Evolutionary conservation across 2,113 vertebrate genomes (phyloP).

Genomic region (Hemichromis elongatus): DNA sequence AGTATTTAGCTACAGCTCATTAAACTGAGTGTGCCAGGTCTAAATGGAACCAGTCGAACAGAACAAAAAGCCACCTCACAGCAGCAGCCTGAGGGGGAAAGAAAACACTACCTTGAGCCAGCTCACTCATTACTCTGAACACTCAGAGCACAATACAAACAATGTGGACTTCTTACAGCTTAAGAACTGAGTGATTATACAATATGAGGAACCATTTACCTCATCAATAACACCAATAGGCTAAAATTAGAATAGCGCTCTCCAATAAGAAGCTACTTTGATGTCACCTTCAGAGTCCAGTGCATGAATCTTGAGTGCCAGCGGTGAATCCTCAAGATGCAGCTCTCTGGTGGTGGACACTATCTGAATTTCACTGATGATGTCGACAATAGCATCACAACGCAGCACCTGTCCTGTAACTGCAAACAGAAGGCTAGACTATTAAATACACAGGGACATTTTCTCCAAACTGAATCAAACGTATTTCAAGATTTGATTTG

Average conservation of each 20-base stretch:
- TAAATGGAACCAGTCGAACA: slow-evolving; percentile 61
- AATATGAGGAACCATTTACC: not conserved
- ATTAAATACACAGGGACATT: not conserved
- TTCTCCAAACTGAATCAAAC: not conserved
- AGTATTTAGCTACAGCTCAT: slow-evolving; percentile 56
- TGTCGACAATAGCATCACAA: slow-evolving; percentile 91
- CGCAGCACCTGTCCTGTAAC: slow-evolving; percentile 90
- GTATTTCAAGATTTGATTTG: not conserved
- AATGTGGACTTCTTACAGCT: not conserved
- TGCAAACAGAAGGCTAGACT: slow-evolving; percentile 30
- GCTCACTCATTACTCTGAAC: slow-evolving; percentile 11
- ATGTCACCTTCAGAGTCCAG: slow-evolving; percentile 91
- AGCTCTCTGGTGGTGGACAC: slow-evolving; percentile 95
- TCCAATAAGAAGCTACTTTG: not conserved
- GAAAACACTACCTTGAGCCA: slow-evolving; percentile 5
- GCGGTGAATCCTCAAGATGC: slow-evolving; percentile 91
- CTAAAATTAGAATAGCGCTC: not conserved
- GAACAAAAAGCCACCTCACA: slow-evolving; percentile 76
- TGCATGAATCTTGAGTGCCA: slow-evolving; percentile 87
- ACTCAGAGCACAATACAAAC: not conserved
- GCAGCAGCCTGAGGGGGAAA: slow-evolving; percentile 43
- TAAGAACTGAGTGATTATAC: not conserved
- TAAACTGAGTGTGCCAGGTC: slow-evolving; percentile 44
- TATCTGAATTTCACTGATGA: slow-evolving; percentile 87
- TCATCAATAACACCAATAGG: not conserved